Evolutionary conservation across 2,888 invertebrate genomes (phyloP).

Genomic region (Poecilus cupreus): DNA sequence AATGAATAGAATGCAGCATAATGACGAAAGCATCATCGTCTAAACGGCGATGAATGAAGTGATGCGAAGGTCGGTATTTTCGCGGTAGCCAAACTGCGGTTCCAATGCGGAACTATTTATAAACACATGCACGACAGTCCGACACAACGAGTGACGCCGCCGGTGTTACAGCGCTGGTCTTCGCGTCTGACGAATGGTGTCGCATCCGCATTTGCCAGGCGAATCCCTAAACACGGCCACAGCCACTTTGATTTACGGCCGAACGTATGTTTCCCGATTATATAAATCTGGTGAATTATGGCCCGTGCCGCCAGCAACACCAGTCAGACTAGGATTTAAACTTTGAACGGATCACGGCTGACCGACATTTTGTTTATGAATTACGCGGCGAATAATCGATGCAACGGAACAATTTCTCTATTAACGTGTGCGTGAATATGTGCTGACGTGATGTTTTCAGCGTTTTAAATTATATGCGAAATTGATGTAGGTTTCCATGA

Average conservation of each 20-base stretch:
- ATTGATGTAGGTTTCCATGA: too few species aligned
- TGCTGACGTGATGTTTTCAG: too few species aligned
- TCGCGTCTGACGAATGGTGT: constrained; percentile 52
- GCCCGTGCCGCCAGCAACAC: constrained; percentile 44
- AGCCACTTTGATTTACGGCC: constrained; percentile 65
- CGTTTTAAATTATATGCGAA: too few species aligned
- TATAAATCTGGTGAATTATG: constrained; percentile 68
- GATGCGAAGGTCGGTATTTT: neutral
- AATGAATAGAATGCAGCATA: too few species aligned
- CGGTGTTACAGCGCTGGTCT: neutral
- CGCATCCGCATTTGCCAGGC: constrained; percentile 50
- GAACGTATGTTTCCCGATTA: constrained; percentile 67
- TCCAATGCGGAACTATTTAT: constrained; percentile 26
- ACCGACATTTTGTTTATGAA: constrained; percentile 44
- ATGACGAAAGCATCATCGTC: too few species aligned
- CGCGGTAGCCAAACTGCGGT: constrained; percentile 13
- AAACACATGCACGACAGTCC: neutral
- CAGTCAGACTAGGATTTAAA: constrained; percentile 23
- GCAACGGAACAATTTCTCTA: neutral
- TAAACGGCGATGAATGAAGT: constrained; percentile 30
- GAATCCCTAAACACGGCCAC: constrained; percentile 53
- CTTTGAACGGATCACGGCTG: constrained; percentile 37
- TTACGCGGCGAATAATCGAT: constrained; percentile 12
- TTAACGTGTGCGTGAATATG: neutral
- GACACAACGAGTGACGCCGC: neutral